Conservation (phyloP, 2,888 invertebrate genomes). For the Lycia hirtaria region DNA sequence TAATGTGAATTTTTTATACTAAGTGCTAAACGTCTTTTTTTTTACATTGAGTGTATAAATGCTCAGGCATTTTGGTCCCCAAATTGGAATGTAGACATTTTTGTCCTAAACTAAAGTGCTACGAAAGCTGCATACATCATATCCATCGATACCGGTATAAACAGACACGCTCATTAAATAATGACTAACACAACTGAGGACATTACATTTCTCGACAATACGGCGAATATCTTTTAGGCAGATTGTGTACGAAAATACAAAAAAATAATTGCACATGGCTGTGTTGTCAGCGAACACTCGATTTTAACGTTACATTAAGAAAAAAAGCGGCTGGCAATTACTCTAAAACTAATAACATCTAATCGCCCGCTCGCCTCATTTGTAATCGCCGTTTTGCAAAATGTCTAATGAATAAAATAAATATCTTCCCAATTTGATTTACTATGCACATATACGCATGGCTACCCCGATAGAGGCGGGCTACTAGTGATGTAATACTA, state of each 20-base stretch:
- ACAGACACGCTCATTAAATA: slow-evolving; percentile 71
- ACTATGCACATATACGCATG: no score
- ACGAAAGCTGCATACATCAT: slow-evolving; percentile 64
- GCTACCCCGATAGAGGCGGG: slow-evolving; percentile 18
- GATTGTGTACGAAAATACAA: slow-evolving; percentile 66
- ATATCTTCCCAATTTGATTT: slow-evolving; percentile 2
- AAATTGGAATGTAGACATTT: slow-evolving; percentile 78
- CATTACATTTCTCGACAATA: slow-evolving; percentile 66
- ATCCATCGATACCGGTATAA: slow-evolving; percentile 53
- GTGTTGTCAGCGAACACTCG: slow-evolving; percentile 81
- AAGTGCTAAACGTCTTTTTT: slow-evolving; percentile 58
- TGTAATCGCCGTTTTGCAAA: slow-evolving; percentile 1
- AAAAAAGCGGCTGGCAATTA: slow-evolving; percentile 83
- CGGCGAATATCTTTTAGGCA: slow-evolving; percentile 63
- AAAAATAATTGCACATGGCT: slow-evolving; percentile 82
- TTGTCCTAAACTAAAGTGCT: slow-evolving; percentile 55
- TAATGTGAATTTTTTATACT: slow-evolving; percentile 46
- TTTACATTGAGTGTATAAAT: slow-evolving; percentile 55
- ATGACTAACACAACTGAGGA: slow-evolving; percentile 71
- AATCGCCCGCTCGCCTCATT: slow-evolving; percentile 67
- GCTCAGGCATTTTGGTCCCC: slow-evolving; percentile 73
- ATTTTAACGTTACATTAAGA: slow-evolving; percentile 69
- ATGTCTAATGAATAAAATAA: slow-evolving; percentile 22
- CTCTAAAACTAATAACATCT: slow-evolving; percentile 78
- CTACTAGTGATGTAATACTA: slow-evolving; percentile 16